A percentile compares a stretch with the other conserved stretches of the same genome.
phyloP scores from a whole-genome alignment of 2,113 vertebrate species.

The Pluvialis apricaria region DNA sequence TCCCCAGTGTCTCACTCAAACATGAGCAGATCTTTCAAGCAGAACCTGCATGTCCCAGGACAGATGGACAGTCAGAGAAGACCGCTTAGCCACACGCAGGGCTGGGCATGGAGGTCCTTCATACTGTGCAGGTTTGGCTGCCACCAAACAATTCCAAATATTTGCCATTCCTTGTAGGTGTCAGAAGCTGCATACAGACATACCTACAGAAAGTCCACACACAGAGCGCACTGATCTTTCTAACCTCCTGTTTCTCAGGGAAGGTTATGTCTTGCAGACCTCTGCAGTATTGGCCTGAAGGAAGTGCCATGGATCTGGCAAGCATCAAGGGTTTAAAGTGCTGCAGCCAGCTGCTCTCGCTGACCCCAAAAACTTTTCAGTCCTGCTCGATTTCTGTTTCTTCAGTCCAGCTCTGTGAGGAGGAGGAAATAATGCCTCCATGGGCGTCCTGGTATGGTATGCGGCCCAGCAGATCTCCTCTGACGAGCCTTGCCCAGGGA shows the following conservation, averaged over 20 bases:
- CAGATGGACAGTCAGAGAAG: not conserved
- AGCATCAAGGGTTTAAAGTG: not conserved
- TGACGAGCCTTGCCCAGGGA: not conserved
- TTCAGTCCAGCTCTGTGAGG: not conserved
- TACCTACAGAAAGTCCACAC: not conserved
- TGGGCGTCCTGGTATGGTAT: not conserved
- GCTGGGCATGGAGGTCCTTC: not conserved
- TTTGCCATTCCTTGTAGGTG: not conserved
- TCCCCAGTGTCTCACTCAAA: not conserved
- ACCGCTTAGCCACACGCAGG: rapidly evolving
- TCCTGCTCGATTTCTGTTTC: not conserved
- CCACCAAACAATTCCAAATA: not conserved
- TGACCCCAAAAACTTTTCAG: not conserved
- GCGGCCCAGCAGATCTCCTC: not conserved
- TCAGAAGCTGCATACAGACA: not conserved
- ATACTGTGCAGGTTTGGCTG: not conserved
- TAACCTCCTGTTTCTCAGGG: not conserved
- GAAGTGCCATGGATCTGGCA: not conserved
- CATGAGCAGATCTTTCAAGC: not conserved
- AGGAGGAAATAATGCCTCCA: not conserved
- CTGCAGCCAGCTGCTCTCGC: not conserved
- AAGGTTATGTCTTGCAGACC: not conserved
- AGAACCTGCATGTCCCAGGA: not conserved
- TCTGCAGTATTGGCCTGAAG: not conserved
- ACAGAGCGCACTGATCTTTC: not conserved